These are phyloP conservation scores for Chamaedrilus cognettii DNA, from an alignment of 2,888 invertebrate species.

Conservation along the genomic window DNA sequence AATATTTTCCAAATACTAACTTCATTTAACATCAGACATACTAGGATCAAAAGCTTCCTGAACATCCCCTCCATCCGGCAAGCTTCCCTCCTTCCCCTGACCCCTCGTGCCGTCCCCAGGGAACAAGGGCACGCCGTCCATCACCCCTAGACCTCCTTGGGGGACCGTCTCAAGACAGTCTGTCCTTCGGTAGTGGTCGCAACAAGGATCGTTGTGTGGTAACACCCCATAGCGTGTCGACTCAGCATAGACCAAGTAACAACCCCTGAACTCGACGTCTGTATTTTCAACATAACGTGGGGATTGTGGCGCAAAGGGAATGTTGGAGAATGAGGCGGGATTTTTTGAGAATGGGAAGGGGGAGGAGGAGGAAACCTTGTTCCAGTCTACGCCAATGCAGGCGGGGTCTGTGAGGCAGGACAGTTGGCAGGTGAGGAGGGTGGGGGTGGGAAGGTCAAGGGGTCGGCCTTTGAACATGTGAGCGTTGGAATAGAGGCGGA, in stretches of 20 bases:
- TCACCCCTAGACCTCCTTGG: not conserved
- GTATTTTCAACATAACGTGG: no score
- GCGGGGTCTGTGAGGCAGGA: conserved; percentile 16
- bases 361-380: no score
- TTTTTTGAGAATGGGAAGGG: not conserved
- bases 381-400: conserved; percentile 31
- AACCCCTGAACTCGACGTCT: conserved; percentile 1
- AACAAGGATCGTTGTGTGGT: conserved; percentile 10
- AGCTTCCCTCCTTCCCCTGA: no score
- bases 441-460: not conserved
- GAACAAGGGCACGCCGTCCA: no score
- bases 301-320: no score
- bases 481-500: conserved; percentile 6
- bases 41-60: no score
- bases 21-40: no score
- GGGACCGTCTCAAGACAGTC: conserved; percentile 3
- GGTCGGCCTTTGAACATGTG: conserved; percentile 27
- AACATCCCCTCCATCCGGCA: no score
- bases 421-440: conserved; percentile 22
- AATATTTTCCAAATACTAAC: no score
- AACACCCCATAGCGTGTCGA: not conserved
- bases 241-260: conserved; percentile 18
- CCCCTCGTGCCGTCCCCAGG: no score
- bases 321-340: no score
- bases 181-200: conserved; percentile 22